These are phyloP conservation scores for Apamea monoglypha DNA, from an alignment of 2,888 invertebrate genomes.

Conservation along the genomic window DNA sequence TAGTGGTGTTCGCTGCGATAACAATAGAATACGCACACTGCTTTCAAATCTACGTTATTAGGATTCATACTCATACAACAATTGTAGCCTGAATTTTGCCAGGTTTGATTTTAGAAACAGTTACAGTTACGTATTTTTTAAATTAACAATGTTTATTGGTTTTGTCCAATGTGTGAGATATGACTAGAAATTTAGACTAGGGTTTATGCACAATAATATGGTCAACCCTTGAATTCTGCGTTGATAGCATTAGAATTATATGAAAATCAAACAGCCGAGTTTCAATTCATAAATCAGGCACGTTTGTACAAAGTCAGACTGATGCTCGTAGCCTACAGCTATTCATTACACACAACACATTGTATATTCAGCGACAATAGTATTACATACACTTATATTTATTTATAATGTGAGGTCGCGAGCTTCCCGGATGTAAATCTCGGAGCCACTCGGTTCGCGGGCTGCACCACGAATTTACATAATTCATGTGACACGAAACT, in stretches of 20 bases:
- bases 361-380: slow-evolving; percentile 65
- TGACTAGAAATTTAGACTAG: neutral
- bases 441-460: slow-evolving; percentile 74
- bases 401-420: slow-evolving; percentile 74
- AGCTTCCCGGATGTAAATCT: slow-evolving; percentile 80
- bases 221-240: neutral
- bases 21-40: slow-evolving; percentile 33
- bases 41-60: slow-evolving; percentile 43
- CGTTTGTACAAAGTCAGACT: slow-evolving; percentile 25
- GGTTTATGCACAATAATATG: neutral
- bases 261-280: neutral
- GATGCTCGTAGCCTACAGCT: slow-evolving; percentile 4
- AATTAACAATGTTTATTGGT: neutral
- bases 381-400: slow-evolving; percentile 68
- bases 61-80: slow-evolving; percentile 1
- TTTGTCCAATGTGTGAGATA: neutral
- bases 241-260: neutral
- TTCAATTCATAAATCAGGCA: slow-evolving; percentile 19
- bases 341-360: slow-evolving; percentile 47
- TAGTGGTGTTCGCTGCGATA: slow-evolving; percentile 45
- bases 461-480: slow-evolving; percentile 82
- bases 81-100: neutral
- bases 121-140: neutral
- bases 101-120: neutral
- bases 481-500: slow-evolving; percentile 86